Percentiles rank a stretch among this genome's conserved stretches.
Conservation (phyloP, 2,888 invertebrate genomes). For the Sthenelais limicola region DNA sequence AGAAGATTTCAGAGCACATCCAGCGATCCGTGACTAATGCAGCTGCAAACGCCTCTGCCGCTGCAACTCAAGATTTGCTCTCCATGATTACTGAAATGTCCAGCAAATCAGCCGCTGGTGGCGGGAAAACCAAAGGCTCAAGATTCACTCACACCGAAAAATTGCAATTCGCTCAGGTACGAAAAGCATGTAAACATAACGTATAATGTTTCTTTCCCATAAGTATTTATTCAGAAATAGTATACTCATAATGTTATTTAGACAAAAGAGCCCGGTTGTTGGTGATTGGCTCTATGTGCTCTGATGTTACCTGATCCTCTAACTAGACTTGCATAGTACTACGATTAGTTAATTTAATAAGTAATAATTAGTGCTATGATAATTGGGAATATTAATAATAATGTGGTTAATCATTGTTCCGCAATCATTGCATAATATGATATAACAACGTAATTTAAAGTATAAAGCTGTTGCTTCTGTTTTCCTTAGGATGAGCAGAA, state of each 20-base stretch:
- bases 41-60: constrained; percentile 47
- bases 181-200: too few species aligned
- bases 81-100: constrained; percentile 54
- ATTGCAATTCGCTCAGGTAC: constrained; percentile 70
- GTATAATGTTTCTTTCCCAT: too few species aligned
- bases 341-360: too few species aligned
- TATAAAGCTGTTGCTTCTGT: background rate
- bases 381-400: background rate
- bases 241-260: too few species aligned
- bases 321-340: too few species aligned
- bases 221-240: too few species aligned
- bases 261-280: too few species aligned
- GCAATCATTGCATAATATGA: background rate
- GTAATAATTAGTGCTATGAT: too few species aligned
- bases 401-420: background rate
- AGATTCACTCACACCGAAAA: constrained; percentile 72
- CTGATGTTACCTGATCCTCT: too few species aligned
- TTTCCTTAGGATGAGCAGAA: constrained; percentile 64
- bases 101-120: constrained; percentile 51
- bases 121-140: constrained; percentile 67
- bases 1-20: constrained; percentile 66
- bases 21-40: constrained; percentile 60
- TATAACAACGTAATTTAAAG: background rate
- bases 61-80: constrained; percentile 23
- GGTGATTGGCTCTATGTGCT: too few species aligned